Conservation (phyloP, 2,113 vertebrate genomes). For the Indicator maculatus region DNA sequence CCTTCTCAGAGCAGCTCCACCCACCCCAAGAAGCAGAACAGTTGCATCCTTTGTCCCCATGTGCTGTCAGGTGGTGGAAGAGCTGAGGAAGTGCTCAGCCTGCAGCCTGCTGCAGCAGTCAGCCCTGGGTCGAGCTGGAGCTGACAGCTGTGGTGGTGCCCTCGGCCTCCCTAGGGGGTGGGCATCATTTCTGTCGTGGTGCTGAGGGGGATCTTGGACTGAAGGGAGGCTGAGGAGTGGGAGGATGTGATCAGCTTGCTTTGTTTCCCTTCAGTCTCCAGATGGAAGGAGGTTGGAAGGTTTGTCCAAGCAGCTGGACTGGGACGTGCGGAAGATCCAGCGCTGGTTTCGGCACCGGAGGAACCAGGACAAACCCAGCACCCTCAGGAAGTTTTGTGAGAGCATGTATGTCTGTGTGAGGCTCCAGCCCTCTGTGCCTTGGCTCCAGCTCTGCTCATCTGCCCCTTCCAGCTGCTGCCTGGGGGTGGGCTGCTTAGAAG, state of each 20-base stretch:
- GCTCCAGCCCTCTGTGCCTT: background rate
- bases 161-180: background rate
- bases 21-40: background rate
- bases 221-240: background rate
- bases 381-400: conserved; percentile 94
- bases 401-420: conserved; percentile 90
- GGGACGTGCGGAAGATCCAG: conserved; percentile 93
- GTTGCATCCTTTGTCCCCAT: background rate
- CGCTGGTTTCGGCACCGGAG: conserved; percentile 96
- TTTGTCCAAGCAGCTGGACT: conserved; percentile 96
- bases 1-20: background rate
- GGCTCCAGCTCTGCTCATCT: background rate
- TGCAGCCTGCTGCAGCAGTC: background rate
- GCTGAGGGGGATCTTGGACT: background rate
- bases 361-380: conserved; percentile 96
- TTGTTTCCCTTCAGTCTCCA: conserved; percentile 81
- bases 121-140: background rate
- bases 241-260: conserved; percentile 15
- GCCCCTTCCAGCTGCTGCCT: background rate
- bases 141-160: background rate
- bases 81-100: background rate
- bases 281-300: conserved; percentile 89
- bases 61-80: background rate
- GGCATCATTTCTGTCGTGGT: background rate
- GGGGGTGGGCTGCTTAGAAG: background rate